Percentiles rank a stretch among this genome's conserved stretches.
Conservation (phyloP, 2,113 vertebrate species). For the Vanacampus margaritifer region DNA sequence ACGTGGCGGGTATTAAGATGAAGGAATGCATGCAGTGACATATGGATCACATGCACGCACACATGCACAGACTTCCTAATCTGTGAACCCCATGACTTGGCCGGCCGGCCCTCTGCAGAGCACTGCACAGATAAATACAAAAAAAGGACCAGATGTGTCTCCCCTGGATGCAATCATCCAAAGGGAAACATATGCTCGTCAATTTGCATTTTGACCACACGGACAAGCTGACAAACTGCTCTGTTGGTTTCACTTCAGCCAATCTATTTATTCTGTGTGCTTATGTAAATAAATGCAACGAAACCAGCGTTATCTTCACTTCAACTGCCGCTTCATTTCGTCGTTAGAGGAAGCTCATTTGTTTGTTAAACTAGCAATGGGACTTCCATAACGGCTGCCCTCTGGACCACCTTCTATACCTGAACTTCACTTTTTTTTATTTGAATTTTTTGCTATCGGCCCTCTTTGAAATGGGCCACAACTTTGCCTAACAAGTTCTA, state of each 20-base stretch:
- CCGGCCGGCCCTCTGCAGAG: slow-evolving; percentile 4
- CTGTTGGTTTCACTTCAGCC: not conserved
- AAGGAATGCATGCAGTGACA: slow-evolving; percentile 31
- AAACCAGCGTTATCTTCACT: slow-evolving; percentile 45
- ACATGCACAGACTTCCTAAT: slow-evolving; percentile 10
- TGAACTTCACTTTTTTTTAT: not conserved
- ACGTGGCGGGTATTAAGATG: slow-evolving; percentile 52
- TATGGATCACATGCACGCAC: slow-evolving; percentile 4
- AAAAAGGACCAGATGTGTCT: slow-evolving; percentile 4
- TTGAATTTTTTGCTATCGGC: not conserved
- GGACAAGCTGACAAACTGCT: not conserved
- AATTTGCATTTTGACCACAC: not conserved
- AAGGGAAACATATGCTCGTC: not conserved
- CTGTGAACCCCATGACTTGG: not conserved
- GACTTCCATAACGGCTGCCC: not conserved
- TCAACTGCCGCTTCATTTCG: not conserved
- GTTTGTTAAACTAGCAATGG: not conserved
- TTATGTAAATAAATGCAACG: slow-evolving; percentile 52
- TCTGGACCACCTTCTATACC: not conserved
- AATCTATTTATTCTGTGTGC: slow-evolving; percentile 25
- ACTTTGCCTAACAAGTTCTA: not conserved
- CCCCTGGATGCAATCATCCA: not conserved
- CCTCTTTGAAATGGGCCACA: not conserved
- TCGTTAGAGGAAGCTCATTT: not conserved
- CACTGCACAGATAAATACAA: not conserved